Evolutionary conservation across 2,888 invertebrate genomes (phyloP).

Genomic region (Poecilobothrus nobilitatus): DNA sequence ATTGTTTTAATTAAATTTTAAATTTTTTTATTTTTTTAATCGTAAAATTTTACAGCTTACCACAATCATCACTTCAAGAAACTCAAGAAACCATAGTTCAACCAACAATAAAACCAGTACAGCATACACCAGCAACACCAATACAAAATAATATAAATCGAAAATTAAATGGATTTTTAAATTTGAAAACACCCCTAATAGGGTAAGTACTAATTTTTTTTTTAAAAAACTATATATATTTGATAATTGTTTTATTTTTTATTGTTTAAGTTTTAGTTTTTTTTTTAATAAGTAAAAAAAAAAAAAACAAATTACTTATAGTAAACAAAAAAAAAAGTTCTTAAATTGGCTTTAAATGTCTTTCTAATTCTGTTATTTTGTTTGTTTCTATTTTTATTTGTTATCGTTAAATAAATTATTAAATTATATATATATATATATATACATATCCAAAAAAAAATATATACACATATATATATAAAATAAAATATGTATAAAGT

Average conservation of each 20-base stretch:
- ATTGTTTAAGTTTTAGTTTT: not conserved
- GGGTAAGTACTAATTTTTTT: constrained; percentile 32
- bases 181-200: constrained; percentile 41
- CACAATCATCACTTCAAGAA: constrained; percentile 35
- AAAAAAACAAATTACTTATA: not conserved
- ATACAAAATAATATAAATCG: constrained; percentile 41
- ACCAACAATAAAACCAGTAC: constrained; percentile 23
- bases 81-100: constrained; percentile 33
- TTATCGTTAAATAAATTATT: no score
- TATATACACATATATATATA: no score
- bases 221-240: not conserved
- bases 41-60: constrained; percentile 24
- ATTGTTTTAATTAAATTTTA: no score
- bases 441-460: no score
- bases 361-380: no score
- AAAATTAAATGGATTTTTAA: constrained; percentile 42
- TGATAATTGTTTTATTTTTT: not conserved
- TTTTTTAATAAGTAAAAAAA: not conserved
- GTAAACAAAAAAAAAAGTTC: no score
- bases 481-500: no score
- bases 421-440: no score
- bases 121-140: constrained; percentile 27
- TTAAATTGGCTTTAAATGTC: no score
- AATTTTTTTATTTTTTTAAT: not conserved
- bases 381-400: no score